Base-by-base conservation (phyloP, 2,888 invertebrate species). In the Phyllotreta cruciferae region DNA sequence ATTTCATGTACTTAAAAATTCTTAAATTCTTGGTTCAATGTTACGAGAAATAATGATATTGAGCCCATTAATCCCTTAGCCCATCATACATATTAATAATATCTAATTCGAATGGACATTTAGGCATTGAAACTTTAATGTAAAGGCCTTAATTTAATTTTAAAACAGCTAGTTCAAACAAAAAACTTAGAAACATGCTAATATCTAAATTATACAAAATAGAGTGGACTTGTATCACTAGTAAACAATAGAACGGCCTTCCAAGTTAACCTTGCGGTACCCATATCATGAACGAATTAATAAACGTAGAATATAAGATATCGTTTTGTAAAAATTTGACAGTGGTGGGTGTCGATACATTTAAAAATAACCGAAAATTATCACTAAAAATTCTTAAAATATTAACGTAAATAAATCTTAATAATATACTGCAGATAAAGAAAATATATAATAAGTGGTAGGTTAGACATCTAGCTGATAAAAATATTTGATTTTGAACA, bases 181-280 rank as follows among this genome's bases (percentile, higher is more conserved):
- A 52, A n/a, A 52, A 52, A 44, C 53, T 14, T 53, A 44, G 44
- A 60, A 52, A 58, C 60, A 53, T 53, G 60, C 37, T 60, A 58
- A 58, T 58, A 52, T 44, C 52, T 52, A 52, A 60, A 60, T 52
- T 58, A 58, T 58, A 45, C 58, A 58, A 52, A 58, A 41, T 44
- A 53, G n/a, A 60, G 6, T 60, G 35, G 52, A 60, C 42, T 60
- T 24, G 60, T 53, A 62, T 44, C 34, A 56, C 41, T 62, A 11
- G 36, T 56, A 62, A 60, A 60, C 60, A 53, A 56, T 53, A 49
- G 11, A 54, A 11, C 52, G 38, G 67, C 67, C 67, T 67, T 67
- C 67, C 35, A 24, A 54, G n/a, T 54, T 61, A 64, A 67, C 67
- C 67, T 67, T 67, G 66, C 42, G 58, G 66, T 58, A 64, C 64